These are phyloP conservation scores for Thaleichthys pacificus DNA, from an alignment of 2,797 vertebrate species.

Conservation along the genomic window DNA sequence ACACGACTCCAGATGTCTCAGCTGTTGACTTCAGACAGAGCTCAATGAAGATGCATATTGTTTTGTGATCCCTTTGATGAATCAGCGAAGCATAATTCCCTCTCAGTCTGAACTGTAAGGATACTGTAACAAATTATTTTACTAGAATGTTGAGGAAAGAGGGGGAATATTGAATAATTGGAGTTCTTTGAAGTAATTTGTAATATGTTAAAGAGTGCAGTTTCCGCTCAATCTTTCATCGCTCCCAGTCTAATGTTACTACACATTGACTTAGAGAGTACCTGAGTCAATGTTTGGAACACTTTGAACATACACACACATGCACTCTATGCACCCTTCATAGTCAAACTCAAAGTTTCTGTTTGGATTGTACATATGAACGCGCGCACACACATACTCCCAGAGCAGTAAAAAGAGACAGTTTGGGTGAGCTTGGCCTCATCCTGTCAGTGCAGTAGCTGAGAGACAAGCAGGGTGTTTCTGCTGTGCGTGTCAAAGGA, in stretches of 20 bases:
- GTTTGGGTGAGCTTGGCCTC: conserved; percentile 66
- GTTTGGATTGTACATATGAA: too few species aligned
- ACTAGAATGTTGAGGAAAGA: neutral
- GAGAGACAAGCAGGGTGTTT: conserved; percentile 60
- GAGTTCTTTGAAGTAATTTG: conserved; percentile 13
- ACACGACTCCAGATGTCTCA: conserved; percentile 6
- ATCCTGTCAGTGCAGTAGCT: conserved; percentile 66
- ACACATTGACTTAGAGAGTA: neutral
- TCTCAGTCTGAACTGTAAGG: conserved; percentile 4
- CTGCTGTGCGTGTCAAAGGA: conserved; percentile 67
- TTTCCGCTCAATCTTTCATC: neutral
- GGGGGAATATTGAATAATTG: neutral
- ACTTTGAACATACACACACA: neutral
- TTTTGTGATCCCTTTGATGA: conserved; percentile 41
- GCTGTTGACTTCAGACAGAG: conserved; percentile 7
- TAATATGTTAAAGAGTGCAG: neutral
- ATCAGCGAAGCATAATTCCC: conserved; percentile 16
- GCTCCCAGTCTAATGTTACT: too few species aligned
- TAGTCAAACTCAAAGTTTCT: too few species aligned
- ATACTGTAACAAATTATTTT: neutral
- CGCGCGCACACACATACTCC: conserved; percentile 24
- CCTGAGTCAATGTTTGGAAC: neutral
- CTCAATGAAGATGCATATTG: conserved; percentile 9
- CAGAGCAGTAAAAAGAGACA: conserved; percentile 24
- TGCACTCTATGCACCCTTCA: neutral